Conservation (phyloP, 1,140 invertebrate genomes). For the Scaptomyza pallida region DNA sequence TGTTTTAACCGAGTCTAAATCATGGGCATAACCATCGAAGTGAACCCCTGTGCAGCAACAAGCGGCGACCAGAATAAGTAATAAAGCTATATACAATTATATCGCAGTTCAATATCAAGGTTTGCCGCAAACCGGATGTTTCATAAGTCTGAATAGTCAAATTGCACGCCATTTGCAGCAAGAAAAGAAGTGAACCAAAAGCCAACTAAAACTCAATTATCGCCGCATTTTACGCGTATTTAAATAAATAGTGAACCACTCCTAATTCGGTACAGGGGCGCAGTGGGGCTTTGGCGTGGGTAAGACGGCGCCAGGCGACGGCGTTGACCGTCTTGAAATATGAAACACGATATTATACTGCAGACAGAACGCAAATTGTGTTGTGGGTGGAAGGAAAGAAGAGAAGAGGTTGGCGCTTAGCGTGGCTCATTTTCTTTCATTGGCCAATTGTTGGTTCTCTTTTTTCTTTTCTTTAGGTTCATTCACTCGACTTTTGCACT, state of each 20-base stretch:
- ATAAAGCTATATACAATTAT: constrained; percentile 61
- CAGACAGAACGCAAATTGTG: constrained; percentile 33
- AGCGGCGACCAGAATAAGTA: constrained; percentile 54
- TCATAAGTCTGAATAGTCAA: constrained; percentile 48
- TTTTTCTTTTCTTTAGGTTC: constrained; percentile 35
- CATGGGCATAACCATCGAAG: constrained; percentile 26
- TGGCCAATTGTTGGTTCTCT: constrained; percentile 36
- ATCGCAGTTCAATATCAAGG: constrained; percentile 65
- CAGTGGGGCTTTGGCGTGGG: constrained; percentile 11
- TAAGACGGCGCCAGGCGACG: constrained; percentile 18
- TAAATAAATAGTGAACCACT: constrained; percentile 38
- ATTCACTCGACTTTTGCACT: constrained; percentile 29
- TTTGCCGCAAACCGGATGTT: constrained; percentile 58
- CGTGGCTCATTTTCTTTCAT: constrained; percentile 26
- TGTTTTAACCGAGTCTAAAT: constrained; percentile 9
- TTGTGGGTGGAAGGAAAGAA: constrained; percentile 19
- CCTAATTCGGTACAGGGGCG: too few species aligned
- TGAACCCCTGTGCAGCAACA: constrained; percentile 34
- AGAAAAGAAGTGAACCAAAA: constrained; percentile 2
- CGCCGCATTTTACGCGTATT: constrained; percentile 59
- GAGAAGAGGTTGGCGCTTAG: constrained; percentile 30
- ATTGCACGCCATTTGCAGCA: constrained; percentile 59
- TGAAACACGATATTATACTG: constrained; percentile 54
- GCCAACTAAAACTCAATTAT: constrained; percentile 71
- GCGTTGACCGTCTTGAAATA: constrained; percentile 27